phyloP scores from a whole-genome alignment of 2,797 vertebrate genomes.

The Kryptopterus vitreolus region DNA sequence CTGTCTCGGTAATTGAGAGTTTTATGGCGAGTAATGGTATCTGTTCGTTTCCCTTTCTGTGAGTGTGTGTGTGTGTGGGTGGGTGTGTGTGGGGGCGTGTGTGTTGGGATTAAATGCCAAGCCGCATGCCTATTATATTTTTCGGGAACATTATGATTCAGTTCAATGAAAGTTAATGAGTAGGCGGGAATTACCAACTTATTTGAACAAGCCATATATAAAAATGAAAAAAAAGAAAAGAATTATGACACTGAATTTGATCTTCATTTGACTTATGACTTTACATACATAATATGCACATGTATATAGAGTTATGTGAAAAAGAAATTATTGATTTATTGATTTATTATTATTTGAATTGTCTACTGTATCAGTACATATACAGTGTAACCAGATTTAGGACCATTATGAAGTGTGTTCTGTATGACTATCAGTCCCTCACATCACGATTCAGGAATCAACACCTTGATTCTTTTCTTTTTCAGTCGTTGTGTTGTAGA shows the following conservation, averaged over 20 bases:
- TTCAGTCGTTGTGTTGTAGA: no score
- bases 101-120: not conserved
- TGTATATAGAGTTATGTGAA: no score
- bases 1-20: not conserved
- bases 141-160: constrained; percentile 1
- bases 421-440: no score
- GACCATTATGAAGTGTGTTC: no score
- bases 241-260: not conserved
- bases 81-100: not conserved
- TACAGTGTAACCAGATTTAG: no score
- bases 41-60: not conserved
- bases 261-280: not conserved
- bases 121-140: not conserved
- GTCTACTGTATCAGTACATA: no score
- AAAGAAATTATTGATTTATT: no score
- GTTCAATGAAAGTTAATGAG: not conserved
- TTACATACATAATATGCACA: no score
- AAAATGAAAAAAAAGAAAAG: no score
- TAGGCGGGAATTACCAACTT: not conserved
- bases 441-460: no score
- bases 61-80: not conserved
- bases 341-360: no score
- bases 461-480: no score
- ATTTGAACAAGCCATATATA: not conserved
- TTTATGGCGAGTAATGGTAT: not conserved